Conservation (phyloP, 2,797 vertebrate genomes). For the Oreochromis grahami region DNA sequence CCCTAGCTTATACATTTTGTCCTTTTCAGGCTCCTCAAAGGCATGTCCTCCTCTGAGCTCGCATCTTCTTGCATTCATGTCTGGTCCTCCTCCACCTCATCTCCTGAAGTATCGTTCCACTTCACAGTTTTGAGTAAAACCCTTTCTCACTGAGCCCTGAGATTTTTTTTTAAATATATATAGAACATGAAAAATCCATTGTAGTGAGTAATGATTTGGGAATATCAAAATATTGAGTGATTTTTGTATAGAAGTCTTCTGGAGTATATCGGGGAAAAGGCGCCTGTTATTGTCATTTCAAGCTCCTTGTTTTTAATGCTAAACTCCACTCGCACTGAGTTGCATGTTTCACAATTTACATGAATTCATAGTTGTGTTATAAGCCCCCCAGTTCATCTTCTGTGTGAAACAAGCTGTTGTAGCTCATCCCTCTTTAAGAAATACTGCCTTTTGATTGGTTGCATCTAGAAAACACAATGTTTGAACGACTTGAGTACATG, state of each 20-base stretch:
- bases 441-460: not conserved
- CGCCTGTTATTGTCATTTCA: not conserved
- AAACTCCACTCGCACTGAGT: not conserved
- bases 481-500: not conserved
- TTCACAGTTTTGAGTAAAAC: not conserved
- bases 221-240: not conserved
- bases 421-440: accelerated
- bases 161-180: not conserved
- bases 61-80: not conserved
- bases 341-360: not conserved
- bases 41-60: not conserved
- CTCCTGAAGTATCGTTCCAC: not conserved
- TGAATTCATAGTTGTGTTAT: not conserved
- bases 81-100: not conserved
- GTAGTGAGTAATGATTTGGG: accelerated
- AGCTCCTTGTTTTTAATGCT: not conserved
- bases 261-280: not conserved
- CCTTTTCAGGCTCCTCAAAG: not conserved
- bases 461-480: accelerated
- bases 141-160: not conserved
- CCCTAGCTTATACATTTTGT: accelerated
- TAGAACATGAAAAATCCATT: not conserved
- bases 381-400: not conserved
- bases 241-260: not conserved
- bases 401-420: not conserved